phyloP scores from a whole-genome alignment of 2,888 invertebrate species.

The Achlya flavicornis region DNA sequence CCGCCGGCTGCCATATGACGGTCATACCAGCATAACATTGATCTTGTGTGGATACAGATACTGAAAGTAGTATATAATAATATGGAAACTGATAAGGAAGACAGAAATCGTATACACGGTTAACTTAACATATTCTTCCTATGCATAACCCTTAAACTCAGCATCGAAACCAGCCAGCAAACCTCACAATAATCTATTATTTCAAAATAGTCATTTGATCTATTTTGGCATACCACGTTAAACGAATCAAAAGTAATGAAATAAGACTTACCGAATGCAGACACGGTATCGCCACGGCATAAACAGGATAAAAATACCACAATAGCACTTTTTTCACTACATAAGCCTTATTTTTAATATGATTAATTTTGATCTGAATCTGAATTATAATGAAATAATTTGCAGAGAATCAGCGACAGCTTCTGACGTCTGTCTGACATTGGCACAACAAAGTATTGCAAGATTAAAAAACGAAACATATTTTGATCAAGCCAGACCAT shows the following conservation, averaged over 20 bases:
- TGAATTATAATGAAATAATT: neutral
- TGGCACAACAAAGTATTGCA: neutral
- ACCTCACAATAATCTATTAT: conserved; percentile 31
- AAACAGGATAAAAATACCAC: conserved; percentile 22
- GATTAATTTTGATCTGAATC: neutral
- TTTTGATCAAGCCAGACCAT: too few species aligned
- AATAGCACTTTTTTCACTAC: conserved; percentile 45
- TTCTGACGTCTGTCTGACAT: neutral
- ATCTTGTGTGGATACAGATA: conserved; percentile 15
- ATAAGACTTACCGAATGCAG: conserved; percentile 42
- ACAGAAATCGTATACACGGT: neutral
- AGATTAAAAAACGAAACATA: neutral
- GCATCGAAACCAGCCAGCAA: neutral
- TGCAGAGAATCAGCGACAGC: neutral
- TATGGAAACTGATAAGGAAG: too few species aligned
- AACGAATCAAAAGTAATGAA: conserved; percentile 27
- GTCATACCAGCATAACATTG: conserved; percentile 28
- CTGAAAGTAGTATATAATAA: too few species aligned
- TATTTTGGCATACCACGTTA: conserved; percentile 53
- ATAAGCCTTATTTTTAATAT: conserved; percentile 19
- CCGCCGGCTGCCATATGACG: conserved; percentile 21
- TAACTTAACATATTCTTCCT: neutral
- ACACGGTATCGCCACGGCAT: conserved; percentile 9
- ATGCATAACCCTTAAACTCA: neutral
- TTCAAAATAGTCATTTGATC: conserved; percentile 54